phyloP scores from a whole-genome alignment of 2,113 vertebrate genomes.

The Arvicanthis niloticus region DNA sequence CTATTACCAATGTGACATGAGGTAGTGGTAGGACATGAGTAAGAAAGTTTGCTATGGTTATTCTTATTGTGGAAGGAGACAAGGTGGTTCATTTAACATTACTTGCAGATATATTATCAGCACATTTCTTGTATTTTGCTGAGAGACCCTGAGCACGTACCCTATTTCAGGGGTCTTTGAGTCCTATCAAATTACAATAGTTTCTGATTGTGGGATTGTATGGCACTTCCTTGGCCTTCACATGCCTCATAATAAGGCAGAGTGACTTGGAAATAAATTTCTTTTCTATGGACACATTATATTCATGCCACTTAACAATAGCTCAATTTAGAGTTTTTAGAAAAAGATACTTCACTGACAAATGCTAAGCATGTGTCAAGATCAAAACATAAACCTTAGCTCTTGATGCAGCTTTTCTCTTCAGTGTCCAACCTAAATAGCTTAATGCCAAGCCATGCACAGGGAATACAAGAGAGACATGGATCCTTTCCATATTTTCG shows the following conservation, averaged over 20 bases:
- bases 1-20: too few relatives aligned
- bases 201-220: neutral
- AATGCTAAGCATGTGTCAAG: neutral
- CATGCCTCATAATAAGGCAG: neutral
- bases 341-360: neutral
- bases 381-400: neutral
- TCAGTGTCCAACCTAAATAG: neutral
- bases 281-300: too few relatives aligned
- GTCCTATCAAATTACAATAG: neutral
- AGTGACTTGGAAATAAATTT: neutral
- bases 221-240: neutral
- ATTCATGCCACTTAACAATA: neutral
- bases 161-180: neutral
- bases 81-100: neutral
- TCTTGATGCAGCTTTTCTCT: too few relatives aligned
- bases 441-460: neutral
- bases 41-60: neutral
- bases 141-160: neutral
- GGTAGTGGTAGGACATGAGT: neutral
- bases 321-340: neutral
- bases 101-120: neutral
- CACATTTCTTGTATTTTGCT: neutral
- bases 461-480: neutral
- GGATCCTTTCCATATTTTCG: too few relatives aligned
- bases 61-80: neutral